phyloP scores from a whole-genome alignment of 2,888 invertebrate genomes.

The Idaea straminata region DNA sequence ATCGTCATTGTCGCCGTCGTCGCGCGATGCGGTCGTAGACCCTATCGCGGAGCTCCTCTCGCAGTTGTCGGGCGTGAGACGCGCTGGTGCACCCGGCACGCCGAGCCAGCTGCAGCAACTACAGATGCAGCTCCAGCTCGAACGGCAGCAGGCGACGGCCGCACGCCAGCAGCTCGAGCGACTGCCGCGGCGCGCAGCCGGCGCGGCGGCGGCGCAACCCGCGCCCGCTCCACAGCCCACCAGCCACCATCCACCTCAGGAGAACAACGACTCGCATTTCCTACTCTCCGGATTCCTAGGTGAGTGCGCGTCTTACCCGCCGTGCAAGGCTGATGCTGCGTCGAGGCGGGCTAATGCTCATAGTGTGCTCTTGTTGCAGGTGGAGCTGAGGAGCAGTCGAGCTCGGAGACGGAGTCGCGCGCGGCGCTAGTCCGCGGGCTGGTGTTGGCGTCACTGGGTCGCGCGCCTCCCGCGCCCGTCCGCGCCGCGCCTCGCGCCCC shows the following conservation, averaged over 20 bases:
- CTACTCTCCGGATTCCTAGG: slow-evolving; percentile 65
- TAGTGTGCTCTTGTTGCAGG: slow-evolving; percentile 33
- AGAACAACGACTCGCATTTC: slow-evolving; percentile 56
- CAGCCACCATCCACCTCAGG: slow-evolving; percentile 61
- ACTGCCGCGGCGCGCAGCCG: slow-evolving; percentile 88
- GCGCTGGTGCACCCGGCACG: slow-evolving; percentile 80
- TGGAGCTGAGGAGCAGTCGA: slow-evolving; percentile 42
- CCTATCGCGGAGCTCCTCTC: slow-evolving; percentile 97
- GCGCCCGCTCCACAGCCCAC: slow-evolving; percentile 50
- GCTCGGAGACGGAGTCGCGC: slow-evolving; percentile 59
- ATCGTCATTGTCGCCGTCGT: slow-evolving; percentile 92
- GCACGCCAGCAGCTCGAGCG: slow-evolving; percentile 94
- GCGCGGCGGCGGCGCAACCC: slow-evolving; percentile 74
- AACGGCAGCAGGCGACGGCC: slow-evolving; percentile 93
- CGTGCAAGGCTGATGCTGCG: neutral
- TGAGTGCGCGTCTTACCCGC: slow-evolving; percentile 18
- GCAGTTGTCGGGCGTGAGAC: slow-evolving; percentile 95
- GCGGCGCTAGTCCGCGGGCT: slow-evolving; percentile 69
- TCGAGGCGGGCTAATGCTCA: neutral
- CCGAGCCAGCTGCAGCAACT: slow-evolving; percentile 94
- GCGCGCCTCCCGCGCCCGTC: slow-evolving; percentile 45
- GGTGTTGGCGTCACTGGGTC: slow-evolving; percentile 70
- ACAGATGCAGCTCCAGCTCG: slow-evolving; percentile 96
- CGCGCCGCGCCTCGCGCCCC: slow-evolving; percentile 34
- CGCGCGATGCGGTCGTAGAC: slow-evolving; percentile 96